Evolutionary conservation across 2,113 vertebrate species (phyloP).

Genomic region (Marmota monax): DNA sequence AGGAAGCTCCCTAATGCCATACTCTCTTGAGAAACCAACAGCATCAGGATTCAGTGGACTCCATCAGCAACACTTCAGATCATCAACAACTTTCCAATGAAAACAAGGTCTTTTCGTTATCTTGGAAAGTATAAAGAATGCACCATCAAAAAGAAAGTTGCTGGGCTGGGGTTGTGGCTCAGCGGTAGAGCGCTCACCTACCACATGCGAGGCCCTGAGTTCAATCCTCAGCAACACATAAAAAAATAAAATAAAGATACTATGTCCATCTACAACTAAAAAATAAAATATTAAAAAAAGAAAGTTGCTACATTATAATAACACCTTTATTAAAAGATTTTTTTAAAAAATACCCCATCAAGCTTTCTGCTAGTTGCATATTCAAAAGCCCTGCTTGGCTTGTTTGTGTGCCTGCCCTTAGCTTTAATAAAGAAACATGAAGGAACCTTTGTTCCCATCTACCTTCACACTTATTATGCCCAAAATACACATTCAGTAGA

Average conservation of each 20-base stretch:
- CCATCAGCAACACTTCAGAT: not conserved
- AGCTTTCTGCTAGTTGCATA: not conserved
- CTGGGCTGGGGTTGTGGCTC: no score
- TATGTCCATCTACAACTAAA: no score
- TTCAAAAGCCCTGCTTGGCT: constrained; percentile 47
- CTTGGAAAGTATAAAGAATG: not conserved
- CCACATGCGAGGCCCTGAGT: no score
- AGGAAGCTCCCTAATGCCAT: not conserved
- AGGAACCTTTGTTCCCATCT: constrained; percentile 61
- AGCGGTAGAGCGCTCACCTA: no score
- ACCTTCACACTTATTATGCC: constrained; percentile 66
- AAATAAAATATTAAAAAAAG: not conserved
- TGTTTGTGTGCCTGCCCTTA: constrained; percentile 45
- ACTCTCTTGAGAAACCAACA: not conserved
- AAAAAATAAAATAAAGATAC: no score
- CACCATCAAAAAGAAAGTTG: not conserved
- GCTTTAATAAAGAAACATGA: constrained; percentile 65
- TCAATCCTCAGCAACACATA: no score
- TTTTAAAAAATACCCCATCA: not conserved
- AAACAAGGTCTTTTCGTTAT: not conserved
- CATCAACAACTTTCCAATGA: not conserved
- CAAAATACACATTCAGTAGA: constrained; percentile 58
- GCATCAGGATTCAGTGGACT: not conserved
- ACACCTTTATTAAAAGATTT: no score
- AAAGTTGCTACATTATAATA: no score